These are phyloP conservation scores for Bagarius yarrelli DNA, from an alignment of 2,113 vertebrate genomes.

Conservation along the genomic window DNA sequence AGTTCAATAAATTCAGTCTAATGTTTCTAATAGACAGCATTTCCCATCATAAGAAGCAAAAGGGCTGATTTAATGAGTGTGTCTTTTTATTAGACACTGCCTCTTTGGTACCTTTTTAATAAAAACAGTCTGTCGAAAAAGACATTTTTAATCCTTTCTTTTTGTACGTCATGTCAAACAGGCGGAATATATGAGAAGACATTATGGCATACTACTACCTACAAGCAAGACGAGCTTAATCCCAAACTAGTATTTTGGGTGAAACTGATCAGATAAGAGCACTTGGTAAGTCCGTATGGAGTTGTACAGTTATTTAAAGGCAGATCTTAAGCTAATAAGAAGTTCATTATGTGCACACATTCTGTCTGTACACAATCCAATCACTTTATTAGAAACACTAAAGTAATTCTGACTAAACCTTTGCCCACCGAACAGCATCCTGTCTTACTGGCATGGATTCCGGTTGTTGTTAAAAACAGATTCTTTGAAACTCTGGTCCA, in stretches of 20 bases:
- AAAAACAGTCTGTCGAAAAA: neutral
- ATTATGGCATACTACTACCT: neutral
- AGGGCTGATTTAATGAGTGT: neutral
- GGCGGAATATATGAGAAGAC: neutral
- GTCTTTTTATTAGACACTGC: neutral
- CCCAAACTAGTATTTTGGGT: slow-evolving; percentile 3
- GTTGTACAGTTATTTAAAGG: slow-evolving; percentile 25
- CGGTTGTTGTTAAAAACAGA: neutral
- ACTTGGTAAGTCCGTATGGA: slow-evolving; percentile 2
- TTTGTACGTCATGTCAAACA: neutral
- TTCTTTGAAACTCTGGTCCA: neutral
- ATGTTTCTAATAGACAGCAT: slow-evolving; percentile 26
- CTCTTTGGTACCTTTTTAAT: neutral
- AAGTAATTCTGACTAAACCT: neutral
- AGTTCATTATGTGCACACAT: slow-evolving; percentile 26
- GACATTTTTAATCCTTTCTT: neutral
- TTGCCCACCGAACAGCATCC: no score
- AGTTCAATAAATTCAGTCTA: neutral
- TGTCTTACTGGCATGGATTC: neutral
- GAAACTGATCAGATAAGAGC: slow-evolving; percentile 16
- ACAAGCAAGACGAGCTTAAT: slow-evolving; percentile 18
- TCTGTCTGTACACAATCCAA: neutral
- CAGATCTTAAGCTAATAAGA: slow-evolving; percentile 18
- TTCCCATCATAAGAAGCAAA: neutral
- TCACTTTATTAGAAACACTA: slow-evolving; percentile 13